Percentiles rank a stretch among this genome's conserved stretches.
phyloP scores from a whole-genome alignment of 2,888 invertebrate species.

The Dinocampus coccinellae region DNA sequence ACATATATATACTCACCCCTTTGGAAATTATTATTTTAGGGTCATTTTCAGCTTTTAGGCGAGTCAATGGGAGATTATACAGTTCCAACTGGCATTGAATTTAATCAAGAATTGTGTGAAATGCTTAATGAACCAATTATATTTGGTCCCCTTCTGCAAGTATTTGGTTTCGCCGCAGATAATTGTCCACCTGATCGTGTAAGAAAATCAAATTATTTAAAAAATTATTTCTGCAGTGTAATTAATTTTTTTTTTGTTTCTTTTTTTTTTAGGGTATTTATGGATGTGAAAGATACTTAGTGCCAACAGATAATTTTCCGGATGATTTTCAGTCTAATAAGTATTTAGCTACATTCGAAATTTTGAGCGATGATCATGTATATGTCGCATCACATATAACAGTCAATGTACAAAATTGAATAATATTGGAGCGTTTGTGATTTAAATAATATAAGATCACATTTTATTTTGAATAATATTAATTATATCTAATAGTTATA shows the following conservation, averaged over 20 bases:
- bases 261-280: slow-evolving; percentile 40
- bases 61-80: slow-evolving; percentile 43
- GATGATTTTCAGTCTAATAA: slow-evolving; percentile 40
- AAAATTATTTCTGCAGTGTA: background rate
- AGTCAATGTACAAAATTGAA: slow-evolving; percentile 13
- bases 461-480: too few species aligned
- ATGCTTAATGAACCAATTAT: slow-evolving; percentile 42
- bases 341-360: slow-evolving; percentile 33
- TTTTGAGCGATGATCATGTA: background rate
- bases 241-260: background rate
- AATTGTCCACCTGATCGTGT: slow-evolving; percentile 42
- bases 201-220: slow-evolving; percentile 21
- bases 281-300: slow-evolving; percentile 16
- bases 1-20: background rate
- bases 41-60: slow-evolving; percentile 27
- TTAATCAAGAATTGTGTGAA: slow-evolving; percentile 36
- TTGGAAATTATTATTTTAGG: slow-evolving; percentile 24
- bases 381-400: background rate
- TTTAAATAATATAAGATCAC: too few species aligned
- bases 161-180: slow-evolving; percentile 28
- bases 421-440: background rate
- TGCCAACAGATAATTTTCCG: slow-evolving; percentile 28
- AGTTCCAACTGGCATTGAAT: slow-evolving; percentile 37
- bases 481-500: too few species aligned
- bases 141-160: slow-evolving; percentile 34